Evolutionary conservation across 2,797 vertebrate genomes (phyloP), one percentile per base, ranked within the genome.

Genomic region (Alcedo quadribrachys): DNA sequence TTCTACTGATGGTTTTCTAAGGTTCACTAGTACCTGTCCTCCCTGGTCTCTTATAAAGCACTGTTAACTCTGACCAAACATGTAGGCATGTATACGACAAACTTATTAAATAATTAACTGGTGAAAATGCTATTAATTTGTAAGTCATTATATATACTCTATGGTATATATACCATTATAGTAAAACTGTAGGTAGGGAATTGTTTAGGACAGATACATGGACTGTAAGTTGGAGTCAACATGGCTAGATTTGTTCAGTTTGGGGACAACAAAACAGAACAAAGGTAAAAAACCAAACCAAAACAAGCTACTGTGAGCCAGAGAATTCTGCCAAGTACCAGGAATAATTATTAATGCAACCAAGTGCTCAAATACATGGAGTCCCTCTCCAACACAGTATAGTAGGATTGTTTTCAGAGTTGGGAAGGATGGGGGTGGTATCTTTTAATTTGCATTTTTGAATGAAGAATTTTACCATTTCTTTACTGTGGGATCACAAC

Each of bases 381-480:
- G 33, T 73, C 4, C 42, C 37, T 65, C 54, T 78, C 33, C 68
- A 85, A 51, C 6, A 50, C 24, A 58, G 42, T 12, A 70, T 3
- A 55, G 9, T 24, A 78, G 24, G 15, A 65, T 55, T 80, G 53
- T 22, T 68, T 22, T 28, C 35, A 43, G 54, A 57, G 27, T 6
- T 28, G 6, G 13, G 15, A 11, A 15, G 15, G 5, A 1, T 5
- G 48, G 25, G 14, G 14, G 25, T 3, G 2, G 8, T 22, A 4
- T 15, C 20, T 50, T 77, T 85, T 66, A 58, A 58, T 22, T 15
- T 81, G 13, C 20, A 4, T 37, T 71, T 92, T 22, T 82, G 10
- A 81, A 77, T 20, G 7, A 20, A 74, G 24, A 82, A 84, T 81
- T 83, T 66, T 19, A 75, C 17, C 21, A 6, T 45, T 85, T 74